Base-by-base conservation (phyloP, 2,888 invertebrate species). In the Patella caerulea region DNA sequence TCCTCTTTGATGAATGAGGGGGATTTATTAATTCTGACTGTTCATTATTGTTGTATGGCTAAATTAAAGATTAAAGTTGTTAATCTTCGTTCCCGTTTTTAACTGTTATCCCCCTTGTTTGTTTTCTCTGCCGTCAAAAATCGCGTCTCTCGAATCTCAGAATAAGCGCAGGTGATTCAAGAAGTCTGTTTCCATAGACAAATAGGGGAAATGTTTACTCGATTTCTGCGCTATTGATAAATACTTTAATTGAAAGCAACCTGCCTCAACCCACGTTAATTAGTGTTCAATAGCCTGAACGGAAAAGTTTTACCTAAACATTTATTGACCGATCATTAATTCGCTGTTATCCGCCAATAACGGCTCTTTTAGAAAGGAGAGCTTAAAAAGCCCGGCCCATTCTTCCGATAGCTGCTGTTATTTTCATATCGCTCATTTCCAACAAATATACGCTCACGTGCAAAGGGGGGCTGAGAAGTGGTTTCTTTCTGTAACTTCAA, bases 241-340 rank as follows among this genome's bases (percentile, higher is more conserved):
- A 24, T 65, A 65, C 24, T 65, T 24, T 65, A 65, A 24, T 24
- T 24, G 65, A 65, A 65, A 65, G 65, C 65, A 65, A 65, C 65
- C 65, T 65, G 65, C 24, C 24, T 19, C 19, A 65, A 65, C 65
- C 19, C 65, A 65, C 65, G 65, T 65, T 65, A 65, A 65, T 65
- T 65, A 65, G 65, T 19, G 19, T 65, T 65, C 19, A 65, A 65
- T 65, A 19, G 19, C 65, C 65, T 65, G 24, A 65, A 19, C 65
- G 19, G 65, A 24, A 65, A 19, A 65, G 19, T 65, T 65, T 24
- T 24, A 11, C 65, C 24, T 19, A 65, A 19, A 24, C 65, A 24
- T 65, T 24, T 65, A 65, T 65, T 65, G 65, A 65, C 65, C 65
- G 24, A 65, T 24, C 19, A 65, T 9, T 12, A 19, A 9, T 24